Evolutionary conservation across 1,140 invertebrate genomes (phyloP).

Genomic region (Cydia amplana): DNA sequence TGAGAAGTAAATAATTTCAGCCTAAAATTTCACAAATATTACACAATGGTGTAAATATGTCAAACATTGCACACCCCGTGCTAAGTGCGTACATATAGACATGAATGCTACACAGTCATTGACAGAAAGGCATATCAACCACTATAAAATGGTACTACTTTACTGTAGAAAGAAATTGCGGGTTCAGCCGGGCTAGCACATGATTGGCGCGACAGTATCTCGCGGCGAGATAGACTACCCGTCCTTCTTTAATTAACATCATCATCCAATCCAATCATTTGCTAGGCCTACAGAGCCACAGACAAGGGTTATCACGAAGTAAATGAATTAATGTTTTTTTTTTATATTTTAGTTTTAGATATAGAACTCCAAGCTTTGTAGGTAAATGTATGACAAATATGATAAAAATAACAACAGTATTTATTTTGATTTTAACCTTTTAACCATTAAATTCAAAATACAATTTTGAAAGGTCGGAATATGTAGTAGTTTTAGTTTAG

Average conservation of each 20-base stretch:
- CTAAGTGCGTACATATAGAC: constrained; percentile 30
- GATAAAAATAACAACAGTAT: neutral
- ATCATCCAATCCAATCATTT: too few species aligned
- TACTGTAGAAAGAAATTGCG: constrained; percentile 16
- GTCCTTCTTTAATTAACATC: too few species aligned
- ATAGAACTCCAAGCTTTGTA: neutral
- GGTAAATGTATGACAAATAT: neutral
- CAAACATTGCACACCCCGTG: constrained; percentile 8
- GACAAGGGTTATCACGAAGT: neutral
- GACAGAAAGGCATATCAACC: constrained; percentile 32
- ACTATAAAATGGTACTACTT: constrained; percentile 26
- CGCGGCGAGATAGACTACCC: too few species aligned
- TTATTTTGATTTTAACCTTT: neutral
- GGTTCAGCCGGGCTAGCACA: too few species aligned
- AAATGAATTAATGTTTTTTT: too few species aligned
- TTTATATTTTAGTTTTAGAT: too few species aligned
- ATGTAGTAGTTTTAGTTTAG: neutral
- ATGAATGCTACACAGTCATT: constrained; percentile 26
- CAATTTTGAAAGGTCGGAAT: too few species aligned
- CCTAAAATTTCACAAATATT: too few species aligned
- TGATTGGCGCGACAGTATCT: too few species aligned
- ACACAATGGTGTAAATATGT: neutral
- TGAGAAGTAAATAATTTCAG: too few species aligned
- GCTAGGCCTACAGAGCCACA: too few species aligned
- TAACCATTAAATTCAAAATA: neutral